phyloP scores from a whole-genome alignment of 2,797 vertebrate species.

The Catamblyrhynchus diadema region DNA sequence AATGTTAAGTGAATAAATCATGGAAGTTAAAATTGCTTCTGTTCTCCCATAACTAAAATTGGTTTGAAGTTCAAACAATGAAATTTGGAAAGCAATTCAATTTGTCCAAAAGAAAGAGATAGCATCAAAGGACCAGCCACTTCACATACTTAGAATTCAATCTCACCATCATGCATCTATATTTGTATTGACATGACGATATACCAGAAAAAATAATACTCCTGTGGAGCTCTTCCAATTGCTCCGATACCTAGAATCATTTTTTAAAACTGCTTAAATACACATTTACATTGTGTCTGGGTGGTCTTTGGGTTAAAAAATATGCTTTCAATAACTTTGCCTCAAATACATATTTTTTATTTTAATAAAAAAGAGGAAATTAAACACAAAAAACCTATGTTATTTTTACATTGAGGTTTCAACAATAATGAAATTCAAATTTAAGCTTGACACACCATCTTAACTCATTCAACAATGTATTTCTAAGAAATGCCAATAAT shows the following conservation, averaged over 20 bases:
- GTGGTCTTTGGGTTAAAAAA: constrained; percentile 38
- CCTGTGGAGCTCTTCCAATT: not conserved
- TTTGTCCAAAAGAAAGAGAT: not conserved
- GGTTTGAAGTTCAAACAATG: not conserved
- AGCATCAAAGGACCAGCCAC: not conserved
- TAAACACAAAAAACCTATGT: not conserved
- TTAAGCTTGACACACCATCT: not conserved
- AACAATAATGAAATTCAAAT: constrained; percentile 24
- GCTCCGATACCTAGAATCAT: not conserved
- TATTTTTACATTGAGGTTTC: constrained; percentile 41
- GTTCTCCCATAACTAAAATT: constrained; percentile 20
- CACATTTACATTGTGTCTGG: not conserved
- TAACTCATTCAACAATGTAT: not conserved
- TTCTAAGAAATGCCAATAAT: not conserved
- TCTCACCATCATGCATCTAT: not conserved
- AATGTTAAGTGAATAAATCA: constrained; percentile 30
- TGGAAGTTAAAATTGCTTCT: not conserved
- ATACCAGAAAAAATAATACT: not conserved
- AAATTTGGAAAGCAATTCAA: not conserved
- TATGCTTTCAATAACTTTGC: constrained; percentile 20
- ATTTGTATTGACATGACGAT: not conserved
- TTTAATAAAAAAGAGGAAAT: constrained; percentile 63
- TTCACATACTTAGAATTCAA: not conserved
- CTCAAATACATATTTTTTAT: not conserved
- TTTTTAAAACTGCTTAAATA: not conserved